Evolutionary conservation across 2,113 vertebrate genomes (phyloP).

Genomic region (Dicrurus megarhynchus): DNA sequence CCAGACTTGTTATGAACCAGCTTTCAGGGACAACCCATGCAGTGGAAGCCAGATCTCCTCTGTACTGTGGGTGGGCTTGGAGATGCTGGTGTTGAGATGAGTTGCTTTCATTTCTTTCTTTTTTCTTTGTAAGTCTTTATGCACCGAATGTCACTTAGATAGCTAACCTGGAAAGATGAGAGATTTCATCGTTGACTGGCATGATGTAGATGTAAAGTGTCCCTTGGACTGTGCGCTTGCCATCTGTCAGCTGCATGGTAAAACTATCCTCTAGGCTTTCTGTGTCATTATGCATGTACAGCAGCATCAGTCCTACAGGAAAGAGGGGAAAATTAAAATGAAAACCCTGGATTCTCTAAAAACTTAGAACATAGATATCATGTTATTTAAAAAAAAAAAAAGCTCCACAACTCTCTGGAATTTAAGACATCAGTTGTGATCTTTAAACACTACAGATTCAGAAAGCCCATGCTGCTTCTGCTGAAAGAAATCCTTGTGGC

Average conservation of each 20-base stretch:
- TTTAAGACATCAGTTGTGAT: background rate
- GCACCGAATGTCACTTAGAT: conserved; percentile 69
- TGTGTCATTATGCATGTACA: conserved; percentile 86
- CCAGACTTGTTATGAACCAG: background rate
- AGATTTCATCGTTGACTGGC: conserved; percentile 86
- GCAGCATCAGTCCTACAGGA: conserved; percentile 79
- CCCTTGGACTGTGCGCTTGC: conserved; percentile 81
- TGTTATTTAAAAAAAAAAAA: background rate
- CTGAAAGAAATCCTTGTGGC: background rate
- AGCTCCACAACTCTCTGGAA: background rate
- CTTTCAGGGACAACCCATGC: background rate
- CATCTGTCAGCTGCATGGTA: conserved; percentile 86
- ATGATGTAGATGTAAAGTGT: conserved; percentile 80
- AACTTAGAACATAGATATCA: background rate
- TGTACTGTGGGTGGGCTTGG: background rate
- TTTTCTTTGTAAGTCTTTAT: background rate
- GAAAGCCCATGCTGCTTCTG: background rate
- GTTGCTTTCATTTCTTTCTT: background rate
- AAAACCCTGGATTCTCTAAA: background rate
- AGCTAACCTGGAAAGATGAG: conserved; percentile 76
- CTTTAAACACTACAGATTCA: background rate
- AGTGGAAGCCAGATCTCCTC: background rate
- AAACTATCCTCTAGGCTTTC: conserved; percentile 85
- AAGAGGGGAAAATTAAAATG: conserved; percentile 20
- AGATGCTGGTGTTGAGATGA: background rate